Base-by-base conservation (phyloP, 1,140 invertebrate species). In the Drosophila varians region DNA sequence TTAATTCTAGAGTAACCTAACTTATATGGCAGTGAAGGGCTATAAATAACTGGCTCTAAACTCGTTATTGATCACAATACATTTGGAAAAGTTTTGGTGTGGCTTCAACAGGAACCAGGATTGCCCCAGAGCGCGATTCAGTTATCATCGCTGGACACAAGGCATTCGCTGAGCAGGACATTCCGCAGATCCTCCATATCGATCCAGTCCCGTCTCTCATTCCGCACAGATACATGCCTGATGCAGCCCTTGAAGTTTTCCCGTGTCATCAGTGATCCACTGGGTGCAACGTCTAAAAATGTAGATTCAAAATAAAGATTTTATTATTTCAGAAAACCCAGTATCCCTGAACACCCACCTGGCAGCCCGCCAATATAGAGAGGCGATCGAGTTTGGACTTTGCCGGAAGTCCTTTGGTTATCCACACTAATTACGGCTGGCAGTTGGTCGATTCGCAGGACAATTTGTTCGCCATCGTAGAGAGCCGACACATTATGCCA, bases 181-280 rank as follows among this genome's bases (percentile, higher is more conserved):
- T 97, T 96, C 65, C 96, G 94, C 45, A 97, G 91, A 43, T 94
- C 92, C 51, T 95, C 94, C 96, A 97, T 97, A 65, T 95, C 94
- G 11, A 94, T 95, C 97, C 97, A 98, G 90, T 97, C 96, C 48
- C 93, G 93, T 57, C 92, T 92, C 71, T 93, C 93, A 25, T 92
- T 92, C 58, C 94, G 93, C 52, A 98, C 95, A 52, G 93, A 93
- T 6, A 98, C 93, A 82, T 98, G 97, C 38, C 96, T 93, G 77
- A 99, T 96, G 92, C 97, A 99, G 6, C 97, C 97, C 87, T 96
- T 96, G 91, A 98, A 98, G 83, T 97, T 96, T 68, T 96, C 96
- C 74, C 93, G 93, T 38, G 92, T 94, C 80, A 93, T 92, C 48
- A 94, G 91, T 19, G 94, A 96, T 72, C 93, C 94, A 77, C 92